These are phyloP conservation scores for Halocynthia aurantium DNA, from an alignment of 23 tunicate species.

Conservation along the genomic window DNA sequence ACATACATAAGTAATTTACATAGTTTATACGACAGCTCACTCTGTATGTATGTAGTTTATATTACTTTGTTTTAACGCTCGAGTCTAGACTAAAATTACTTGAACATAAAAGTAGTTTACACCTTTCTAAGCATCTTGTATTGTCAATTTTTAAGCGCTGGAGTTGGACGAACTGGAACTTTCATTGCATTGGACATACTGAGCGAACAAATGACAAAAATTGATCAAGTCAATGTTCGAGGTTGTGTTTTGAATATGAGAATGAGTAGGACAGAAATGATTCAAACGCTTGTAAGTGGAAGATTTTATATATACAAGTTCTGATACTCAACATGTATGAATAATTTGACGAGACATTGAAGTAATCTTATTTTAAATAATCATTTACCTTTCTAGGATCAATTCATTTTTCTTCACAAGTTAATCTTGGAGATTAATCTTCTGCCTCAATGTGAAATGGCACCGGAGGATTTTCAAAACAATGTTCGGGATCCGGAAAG, in stretches of 20 bases:
- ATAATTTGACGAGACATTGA: not conserved
- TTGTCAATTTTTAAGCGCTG: conserved; percentile 1
- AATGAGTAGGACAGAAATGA: not conserved
- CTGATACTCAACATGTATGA: not conserved
- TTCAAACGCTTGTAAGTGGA: conserved; percentile 3
- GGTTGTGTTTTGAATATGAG: conserved; percentile 4
- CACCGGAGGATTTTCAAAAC: too few relatives aligned
- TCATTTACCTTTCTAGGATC: too few relatives aligned
- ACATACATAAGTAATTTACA: too few relatives aligned
- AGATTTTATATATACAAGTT: not conserved
- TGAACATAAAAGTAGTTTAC: not conserved
- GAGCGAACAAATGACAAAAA: not conserved
- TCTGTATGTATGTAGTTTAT: too few relatives aligned
- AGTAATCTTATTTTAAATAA: too few relatives aligned
- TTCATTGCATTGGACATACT: conserved; percentile 13
- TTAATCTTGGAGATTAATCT: too few relatives aligned
- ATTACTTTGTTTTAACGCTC: not conserved
- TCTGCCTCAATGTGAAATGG: too few relatives aligned
- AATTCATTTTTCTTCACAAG: too few relatives aligned
- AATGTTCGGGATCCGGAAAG: too few relatives aligned
- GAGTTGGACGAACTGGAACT: conserved; percentile 16
- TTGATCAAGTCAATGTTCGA: not conserved
- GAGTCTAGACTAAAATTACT: not conserved
- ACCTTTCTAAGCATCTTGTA: not conserved
- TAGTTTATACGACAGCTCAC: too few relatives aligned